Percentiles rank a stretch among this genome's conserved stretches.
These are phyloP conservation scores for Cactoblastis cactorum DNA, from an alignment of 2,888 invertebrate genomes.

Conservation along the genomic window DNA sequence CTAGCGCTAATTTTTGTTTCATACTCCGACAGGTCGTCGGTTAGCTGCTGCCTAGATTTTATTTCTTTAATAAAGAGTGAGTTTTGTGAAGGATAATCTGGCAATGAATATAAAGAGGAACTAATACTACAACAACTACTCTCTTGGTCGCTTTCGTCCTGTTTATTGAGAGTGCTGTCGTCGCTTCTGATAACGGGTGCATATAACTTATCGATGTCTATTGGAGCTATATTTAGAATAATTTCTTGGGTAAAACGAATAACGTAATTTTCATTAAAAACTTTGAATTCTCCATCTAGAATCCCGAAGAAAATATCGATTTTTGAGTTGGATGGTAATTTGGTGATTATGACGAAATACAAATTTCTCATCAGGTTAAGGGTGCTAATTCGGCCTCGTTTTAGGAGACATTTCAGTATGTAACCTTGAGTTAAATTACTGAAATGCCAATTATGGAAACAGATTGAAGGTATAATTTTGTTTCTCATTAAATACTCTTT, in stretches of 20 bases:
- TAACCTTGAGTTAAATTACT: slow-evolving; percentile 33
- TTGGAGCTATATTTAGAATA: not conserved
- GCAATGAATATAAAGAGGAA: not conserved
- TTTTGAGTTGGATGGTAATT: slow-evolving; percentile 20
- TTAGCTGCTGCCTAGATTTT: not conserved
- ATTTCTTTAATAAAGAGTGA: not conserved
- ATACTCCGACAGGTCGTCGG: not conserved
- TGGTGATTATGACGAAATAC: slow-evolving; percentile 37
- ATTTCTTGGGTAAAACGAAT: not conserved
- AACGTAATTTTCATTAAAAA: slow-evolving; percentile 7
- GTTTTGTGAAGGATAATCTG: not conserved
- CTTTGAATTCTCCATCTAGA: slow-evolving; percentile 23
- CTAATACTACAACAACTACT: not conserved
- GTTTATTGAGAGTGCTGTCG: not conserved
- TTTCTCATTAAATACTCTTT: not conserved
- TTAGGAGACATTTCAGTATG: slow-evolving; percentile 30
- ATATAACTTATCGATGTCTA: slow-evolving; percentile 19
- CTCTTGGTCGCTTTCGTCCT: not conserved
- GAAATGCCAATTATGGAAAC: slow-evolving; percentile 33
- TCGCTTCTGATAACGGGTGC: not conserved
- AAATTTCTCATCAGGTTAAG: slow-evolving; percentile 32
- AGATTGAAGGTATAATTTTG: slow-evolving; percentile 21
- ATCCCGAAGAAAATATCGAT: slow-evolving; percentile 30
- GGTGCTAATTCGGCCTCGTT: slow-evolving; percentile 25
- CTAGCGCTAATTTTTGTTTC: not conserved